These are phyloP conservation scores for Leptarthrus brevirostris DNA, from an alignment of 2,888 invertebrate species.

Conservation along the genomic window DNA sequence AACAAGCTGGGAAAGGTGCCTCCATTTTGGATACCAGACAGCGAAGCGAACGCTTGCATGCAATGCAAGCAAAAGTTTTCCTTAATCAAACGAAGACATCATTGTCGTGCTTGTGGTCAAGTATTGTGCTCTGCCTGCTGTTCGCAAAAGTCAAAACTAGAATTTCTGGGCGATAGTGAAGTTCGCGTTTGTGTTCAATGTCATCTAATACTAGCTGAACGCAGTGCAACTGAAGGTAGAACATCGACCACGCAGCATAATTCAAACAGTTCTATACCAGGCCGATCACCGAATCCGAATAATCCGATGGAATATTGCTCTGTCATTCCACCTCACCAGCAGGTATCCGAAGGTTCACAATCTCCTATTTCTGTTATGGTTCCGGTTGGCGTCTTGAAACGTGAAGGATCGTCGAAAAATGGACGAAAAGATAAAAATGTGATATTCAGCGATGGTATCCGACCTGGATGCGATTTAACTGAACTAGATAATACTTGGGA, in stretches of 20 bases:
- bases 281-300: slow-evolving; percentile 78
- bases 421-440: slow-evolving; percentile 77
- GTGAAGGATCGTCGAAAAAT: slow-evolving; percentile 67
- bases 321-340: slow-evolving; percentile 81
- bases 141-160: slow-evolving; percentile 75
- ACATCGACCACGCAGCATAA: background rate
- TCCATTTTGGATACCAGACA: slow-evolving; percentile 89
- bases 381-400: slow-evolving; percentile 83
- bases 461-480: slow-evolving; percentile 87
- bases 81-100: slow-evolving; percentile 84
- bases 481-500: slow-evolving; percentile 78
- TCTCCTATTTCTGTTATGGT: slow-evolving; percentile 82
- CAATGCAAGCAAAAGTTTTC: slow-evolving; percentile 85
- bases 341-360: slow-evolving; percentile 68
- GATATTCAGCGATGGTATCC: slow-evolving; percentile 90
- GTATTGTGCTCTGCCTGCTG: slow-evolving; percentile 85
- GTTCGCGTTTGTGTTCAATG: slow-evolving; percentile 83
- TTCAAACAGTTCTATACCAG: background rate
- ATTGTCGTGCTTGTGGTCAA: slow-evolving; percentile 88
- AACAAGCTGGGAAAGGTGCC: slow-evolving; percentile 77
- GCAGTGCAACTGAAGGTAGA: slow-evolving; percentile 56
- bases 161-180: slow-evolving; percentile 79
- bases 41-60: slow-evolving; percentile 83
- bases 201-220: slow-evolving; percentile 71
- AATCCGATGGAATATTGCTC: slow-evolving; percentile 91